Base-by-base conservation (phyloP, 2,797 vertebrate species). In the Muscicapa striata region DNA sequence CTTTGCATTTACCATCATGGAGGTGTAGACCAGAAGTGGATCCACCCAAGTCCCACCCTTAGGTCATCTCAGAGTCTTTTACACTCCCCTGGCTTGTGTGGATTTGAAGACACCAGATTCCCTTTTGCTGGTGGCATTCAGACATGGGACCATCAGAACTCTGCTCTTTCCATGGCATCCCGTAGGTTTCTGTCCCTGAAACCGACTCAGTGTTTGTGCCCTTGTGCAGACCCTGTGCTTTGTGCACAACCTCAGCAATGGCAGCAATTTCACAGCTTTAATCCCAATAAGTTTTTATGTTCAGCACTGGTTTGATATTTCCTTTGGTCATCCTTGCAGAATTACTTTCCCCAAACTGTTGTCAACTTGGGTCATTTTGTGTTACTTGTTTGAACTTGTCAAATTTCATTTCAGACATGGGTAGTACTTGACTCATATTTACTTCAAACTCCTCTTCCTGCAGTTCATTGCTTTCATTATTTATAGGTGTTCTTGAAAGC, bases 371-470 rank as follows among this genome's bases (percentile, higher is more conserved):
- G 92, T 92, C 91, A 95, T 97, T 95, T 96, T 93, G 89, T 95
- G 95, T 95, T 94, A 73, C 93, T 97, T 97, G 94, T 97, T 92
- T 96, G 93, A 95, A 93, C 95, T 94, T 96, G 95, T 96, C 93
- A 95, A 81, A 90, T 95, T 93, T 91, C 91, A 89, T 96, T 97
- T 96, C 84, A 95, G 89, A 78, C 92, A 83, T 83, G 91, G 94
- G 83, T 91, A 95, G 87, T 78, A 51, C 89, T 96, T 93, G 86
- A 88, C 92, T 95, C 88, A 81, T 95, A 93, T 94, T 96, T 96
- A 94, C 92, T 95, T 97, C 89, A 87, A 88, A 76, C 84, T 96
- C 80, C 78, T 91, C 84, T 96, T 95, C 90, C 87, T 91, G 91
- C 89, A 87, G 89, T 91, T 95, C 87, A 93, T 93, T 95, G 95